phyloP scores from a whole-genome alignment of 1,140 invertebrate genomes.

The Drosophila seguyi region DNA sequence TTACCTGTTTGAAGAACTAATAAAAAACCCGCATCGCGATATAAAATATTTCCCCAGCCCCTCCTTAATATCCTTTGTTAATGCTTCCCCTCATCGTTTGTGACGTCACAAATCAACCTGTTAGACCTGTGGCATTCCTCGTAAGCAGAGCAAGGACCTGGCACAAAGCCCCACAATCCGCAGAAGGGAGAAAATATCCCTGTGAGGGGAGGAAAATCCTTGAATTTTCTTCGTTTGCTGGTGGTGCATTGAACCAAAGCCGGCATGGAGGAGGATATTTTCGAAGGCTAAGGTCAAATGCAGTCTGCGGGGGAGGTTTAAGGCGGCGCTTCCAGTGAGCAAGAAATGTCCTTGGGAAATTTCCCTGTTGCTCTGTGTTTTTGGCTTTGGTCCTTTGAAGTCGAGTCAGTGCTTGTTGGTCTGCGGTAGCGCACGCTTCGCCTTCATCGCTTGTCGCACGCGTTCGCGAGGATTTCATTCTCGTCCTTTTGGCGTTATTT shows the following conservation, averaged over 20 bases:
- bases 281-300: conserved; percentile 82
- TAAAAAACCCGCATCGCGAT: background rate
- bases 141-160: conserved; percentile 18
- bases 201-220: conserved; percentile 5
- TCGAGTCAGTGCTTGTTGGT: conserved; percentile 66
- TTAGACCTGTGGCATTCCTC: conserved; percentile 46
- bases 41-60: background rate
- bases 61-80: conserved; percentile 7
- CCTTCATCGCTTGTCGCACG: conserved; percentile 7
- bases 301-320: conserved; percentile 44
- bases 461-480: conserved; percentile 8
- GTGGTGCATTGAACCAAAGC: conserved; percentile 70
- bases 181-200: conserved; percentile 40
- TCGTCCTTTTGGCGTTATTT: conserved; percentile 38
- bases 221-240: conserved; percentile 23
- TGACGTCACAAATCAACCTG: conserved; percentile 76
- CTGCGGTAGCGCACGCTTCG: conserved; percentile 66
- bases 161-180: conserved; percentile 25
- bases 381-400: conserved; percentile 24
- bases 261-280: conserved; percentile 50
- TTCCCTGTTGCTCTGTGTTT: conserved; percentile 53
- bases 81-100: conserved; percentile 27
- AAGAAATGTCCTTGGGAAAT: conserved; percentile 59
- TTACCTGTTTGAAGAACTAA: background rate
- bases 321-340: conserved; percentile 61